Conservation (phyloP, 2,797 vertebrate species). For the Epinephelus awoara region DNA sequence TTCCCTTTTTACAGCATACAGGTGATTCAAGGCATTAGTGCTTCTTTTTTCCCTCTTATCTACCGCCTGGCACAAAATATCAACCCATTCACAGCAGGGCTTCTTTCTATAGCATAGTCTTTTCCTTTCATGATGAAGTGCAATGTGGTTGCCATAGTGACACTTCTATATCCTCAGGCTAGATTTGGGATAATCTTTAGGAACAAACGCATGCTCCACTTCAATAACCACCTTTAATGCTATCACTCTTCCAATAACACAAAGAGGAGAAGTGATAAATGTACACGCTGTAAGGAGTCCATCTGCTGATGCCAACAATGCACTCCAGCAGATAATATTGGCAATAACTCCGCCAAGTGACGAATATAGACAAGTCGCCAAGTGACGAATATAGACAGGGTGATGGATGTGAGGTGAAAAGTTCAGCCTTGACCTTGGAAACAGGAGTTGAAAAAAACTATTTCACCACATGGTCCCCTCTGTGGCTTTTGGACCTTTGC, state of each 20-base stretch:
- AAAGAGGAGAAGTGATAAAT: neutral
- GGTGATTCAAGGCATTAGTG: conserved; percentile 1
- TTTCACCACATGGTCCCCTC: neutral
- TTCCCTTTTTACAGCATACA: too few species aligned
- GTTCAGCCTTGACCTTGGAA: conserved; percentile 10
- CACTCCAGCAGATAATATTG: conserved; percentile 15
- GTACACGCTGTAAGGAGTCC: neutral
- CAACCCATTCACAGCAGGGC: conserved; percentile 7
- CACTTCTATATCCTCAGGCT: neutral
- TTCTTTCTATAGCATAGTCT: neutral
- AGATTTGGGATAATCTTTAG: conserved; percentile 18
- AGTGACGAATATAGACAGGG: conserved; percentile 6
- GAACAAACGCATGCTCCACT: neutral
- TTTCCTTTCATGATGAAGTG: neutral
- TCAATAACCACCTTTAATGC: neutral
- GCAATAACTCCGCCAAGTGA: conserved; percentile 6
- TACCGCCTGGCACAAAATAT: conserved; percentile 13
- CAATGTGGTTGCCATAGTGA: conserved; percentile 52
- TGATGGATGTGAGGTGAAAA: conserved; percentile 10
- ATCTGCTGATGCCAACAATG: conserved; percentile 6
- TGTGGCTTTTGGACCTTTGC: neutral
- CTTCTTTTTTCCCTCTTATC: conserved; percentile 1
- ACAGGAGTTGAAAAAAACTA: neutral
- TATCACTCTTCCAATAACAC: neutral
- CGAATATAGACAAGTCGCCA: neutral